Evolutionary conservation across 2,888 invertebrate genomes (phyloP), one percentile per base, ranked within the genome.

Genomic region (Gortyna flavago): DNA sequence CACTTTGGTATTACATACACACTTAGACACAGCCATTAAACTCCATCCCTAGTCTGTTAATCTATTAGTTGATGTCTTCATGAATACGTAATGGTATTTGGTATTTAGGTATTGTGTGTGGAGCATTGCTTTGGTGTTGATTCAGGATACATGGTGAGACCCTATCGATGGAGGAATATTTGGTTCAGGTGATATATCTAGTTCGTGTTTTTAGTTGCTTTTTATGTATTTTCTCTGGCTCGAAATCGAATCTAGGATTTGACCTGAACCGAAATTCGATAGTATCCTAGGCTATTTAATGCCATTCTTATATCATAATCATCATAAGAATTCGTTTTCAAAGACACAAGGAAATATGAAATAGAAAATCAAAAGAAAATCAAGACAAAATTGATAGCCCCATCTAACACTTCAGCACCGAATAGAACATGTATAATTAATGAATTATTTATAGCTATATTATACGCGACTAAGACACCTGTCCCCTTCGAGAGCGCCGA

Each of bases 381-480:
- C 57, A 57, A 54, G 16, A 13, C 29, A 65, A 85, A 79, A 82
- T 65, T 35, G 74, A 72, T 73, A 78, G 57, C 54, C 5, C 21
- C 51, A 72, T 81, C 72, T 48, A 76, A 83, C 51, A 79, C 74
- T 77, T 80, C 71, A 65, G 71, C 72, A 73, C 64, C 38, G 11
- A 78, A 83, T 67, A 69, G 68, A 81, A 83, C 72, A 78, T 86
- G 80, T 87, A 83, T 82, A 84, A 85, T 85, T 59, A 88, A 87
- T 85, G 79, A 75, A 74, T 87, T 82, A 91, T 91, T 89, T 88
- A 89, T 86, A 83, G 80, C 72, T 84, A 75, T 88, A 89, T 89
- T 87, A 90, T 90, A 87, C 89, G 83, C 82, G 80, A 83, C 77
- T 82, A 72, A 81, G 90, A 89, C 92, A 92, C 93, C 92, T 92